These are phyloP conservation scores for Antigone vipio DNA, from an alignment of 2,113 vertebrate species.

Conservation along the genomic window DNA sequence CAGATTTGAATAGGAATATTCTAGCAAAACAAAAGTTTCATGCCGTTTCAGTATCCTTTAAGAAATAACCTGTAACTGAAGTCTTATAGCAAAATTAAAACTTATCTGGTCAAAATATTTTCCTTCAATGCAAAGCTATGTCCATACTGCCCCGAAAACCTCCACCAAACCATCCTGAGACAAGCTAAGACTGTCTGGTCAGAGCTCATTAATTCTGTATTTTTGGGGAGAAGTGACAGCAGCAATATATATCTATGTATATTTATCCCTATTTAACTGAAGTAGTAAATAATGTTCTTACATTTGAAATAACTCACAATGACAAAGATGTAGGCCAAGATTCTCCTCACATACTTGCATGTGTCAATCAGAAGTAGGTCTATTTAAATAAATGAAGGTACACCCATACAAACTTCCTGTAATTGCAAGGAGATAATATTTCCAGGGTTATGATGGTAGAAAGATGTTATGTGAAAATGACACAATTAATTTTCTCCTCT, in stretches of 20 bases:
- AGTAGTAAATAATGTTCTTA: constrained; percentile 36
- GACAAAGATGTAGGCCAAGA: constrained; percentile 15
- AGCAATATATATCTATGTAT: not conserved
- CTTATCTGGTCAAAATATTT: not conserved
- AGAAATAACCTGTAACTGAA: not conserved
- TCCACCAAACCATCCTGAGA: not conserved
- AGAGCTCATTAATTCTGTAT: constrained; percentile 1
- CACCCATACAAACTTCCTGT: not conserved
- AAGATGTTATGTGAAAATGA: constrained; percentile 36
- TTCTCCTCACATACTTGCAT: not conserved
- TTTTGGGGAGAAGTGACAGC: not conserved
- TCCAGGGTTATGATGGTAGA: not conserved
- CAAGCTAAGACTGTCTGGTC: not conserved
- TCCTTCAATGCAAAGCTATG: not conserved
- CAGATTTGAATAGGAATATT: not conserved
- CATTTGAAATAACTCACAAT: constrained; percentile 38
- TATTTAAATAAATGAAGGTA: constrained; percentile 34
- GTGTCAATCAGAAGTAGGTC: constrained; percentile 7
- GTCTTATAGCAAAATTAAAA: not conserved
- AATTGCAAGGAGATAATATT: constrained; percentile 23
- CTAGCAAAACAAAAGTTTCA: not conserved
- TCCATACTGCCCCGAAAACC: not conserved
- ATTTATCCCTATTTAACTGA: not conserved
- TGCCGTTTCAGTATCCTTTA: not conserved
- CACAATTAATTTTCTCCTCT: constrained; percentile 54